Evolutionary conservation across 2,797 vertebrate genomes (phyloP), one percentile per base, ranked within the genome.

Genomic region (Sparus aurata): DNA sequence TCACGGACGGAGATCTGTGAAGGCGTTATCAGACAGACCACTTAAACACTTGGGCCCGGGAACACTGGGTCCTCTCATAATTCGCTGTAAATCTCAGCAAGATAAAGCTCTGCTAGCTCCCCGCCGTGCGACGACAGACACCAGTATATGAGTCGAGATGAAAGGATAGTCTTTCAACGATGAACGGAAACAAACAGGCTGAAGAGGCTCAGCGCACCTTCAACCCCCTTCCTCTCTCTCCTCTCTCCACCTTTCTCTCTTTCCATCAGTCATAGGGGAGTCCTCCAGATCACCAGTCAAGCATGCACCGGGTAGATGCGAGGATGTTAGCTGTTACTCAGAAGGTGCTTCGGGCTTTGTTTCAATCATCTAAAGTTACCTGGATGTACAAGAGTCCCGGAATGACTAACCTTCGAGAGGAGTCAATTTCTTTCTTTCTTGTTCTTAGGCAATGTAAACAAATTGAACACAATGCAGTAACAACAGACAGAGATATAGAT

Each of bases 161-260:
- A 93, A 94, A 92, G 88, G 90, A 86, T 83, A 88, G 80, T 75
- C 88, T 91, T 82, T 93, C 87, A 87, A 85, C 85, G 43, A 83
- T 73, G 68, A 91, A 89, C 73, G 85, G 90, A 94, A 93, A 93
- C 90, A 93, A 90, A 94, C 92, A 91, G 71, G 72, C 80, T 69
- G 63, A 69, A 67, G 79, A 84, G 90, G 78, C 77, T 57, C 65
- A 81, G 79, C 68, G 25, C 77, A 79, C 68, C 52, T 87, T 45
- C 60, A 59, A 60, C 64, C 80, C 84, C 84, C 82, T 34, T 64
- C 84, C 50, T 69, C 57, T 64, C 80, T 73, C 73, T 69, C 65
- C 73, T 71, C 61, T 76, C 54, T 69, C 27, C 47, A 72, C 62
- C 30, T 27, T 83, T 82, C 83, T 80, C 61, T 80, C 72, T 85